Base-by-base conservation (phyloP, 2,888 invertebrate species). In the Drosophila rellima region DNA sequence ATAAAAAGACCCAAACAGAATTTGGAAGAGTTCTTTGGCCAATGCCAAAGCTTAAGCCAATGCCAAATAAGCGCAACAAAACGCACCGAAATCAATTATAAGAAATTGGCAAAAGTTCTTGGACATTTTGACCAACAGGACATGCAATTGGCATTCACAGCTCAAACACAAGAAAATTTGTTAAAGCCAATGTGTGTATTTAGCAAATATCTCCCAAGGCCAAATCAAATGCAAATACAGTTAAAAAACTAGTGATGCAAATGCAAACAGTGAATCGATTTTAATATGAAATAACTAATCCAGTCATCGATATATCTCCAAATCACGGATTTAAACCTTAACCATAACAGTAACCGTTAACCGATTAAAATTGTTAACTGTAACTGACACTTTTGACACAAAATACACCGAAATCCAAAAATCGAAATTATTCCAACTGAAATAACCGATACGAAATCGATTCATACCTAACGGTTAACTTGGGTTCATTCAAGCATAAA, bases 31-130 rank as follows among this genome's bases (percentile, higher is more conserved):
- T 31, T 31, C 15, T 63, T 70, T 60, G 40, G 33, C 47, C 45
- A 47, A 37, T 57, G 35, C 39, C 23, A 66, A 62, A 48, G 54
- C 39, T 26, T 56, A 56, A 51, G 40, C 29, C 29, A 40, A 20
- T 20, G 18, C 37, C 47, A 52, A 59, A 61, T 31, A 42, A 37
- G 39, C 44, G 20, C 45, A 66, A 65, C 40, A 60, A 67, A 66
- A 52, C 42, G 59, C 65, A 66, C 45, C 18, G 35, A 70, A 77
- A 74, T 71, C 74, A 78, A 75, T 78, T 78, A 78, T 48, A 75
- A 63, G 60, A 54, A 68, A 75, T 68, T 51, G 39, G 31, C 45
- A 54, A 74, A 78, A 71, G 15, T 74, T 67, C 60, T 59, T 66
- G 40, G 20, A 37, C 57, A 63, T 52, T 17, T 45, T 45, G 35